Evolutionary conservation across 2,113 vertebrate genomes (phyloP), one percentile per base, ranked within the genome.

Genomic region (Tursiops truncatus): DNA sequence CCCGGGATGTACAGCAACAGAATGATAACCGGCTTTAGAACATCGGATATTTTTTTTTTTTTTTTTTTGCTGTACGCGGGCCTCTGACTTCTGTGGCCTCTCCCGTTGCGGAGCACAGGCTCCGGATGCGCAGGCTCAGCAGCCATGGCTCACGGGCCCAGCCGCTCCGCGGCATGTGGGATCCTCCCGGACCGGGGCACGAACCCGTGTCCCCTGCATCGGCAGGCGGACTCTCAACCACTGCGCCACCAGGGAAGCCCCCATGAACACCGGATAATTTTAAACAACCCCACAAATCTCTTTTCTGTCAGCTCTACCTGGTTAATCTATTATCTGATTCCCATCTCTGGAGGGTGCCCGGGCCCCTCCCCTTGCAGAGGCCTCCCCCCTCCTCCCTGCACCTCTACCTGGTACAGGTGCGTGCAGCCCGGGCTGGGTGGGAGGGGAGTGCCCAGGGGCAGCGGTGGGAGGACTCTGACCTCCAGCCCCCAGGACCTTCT

Each of bases 1-100:
- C 77, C 86, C 92, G 81, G 95, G 96, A 97, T 98, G 96, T 97
- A 94, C 93, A 87, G 10, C 95, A 56, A 14, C 60, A 18, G 11
- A 97, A 79, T 65, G 96, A 96, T 87, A 96, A 96, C 80, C 70
- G 81, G 91, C 83, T 33, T 17, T 17, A 71, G 73, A 82, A 97
- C 65, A 71, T 26, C 8, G 41, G 94, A 47, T 10, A 47, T 47
- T 44, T 44, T 44, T 44, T 44, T 44, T 44, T 44, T 44, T 44
- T 44, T 9, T 44, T 44, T 44, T 44, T 44, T 44, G 44, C 44
- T 1, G 44, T 44, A 44, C 44, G 1, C 7, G 6, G 44, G 8
- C 44, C 44, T 44, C 44, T 8, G 7, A 44, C 44, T 41, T 41
- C 41, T 41, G 41, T 41, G 41, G 41, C 41, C 41, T 41, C 41